Percentiles rank a stretch among this genome's conserved stretches.
Conservation (phyloP, 2,797 vertebrate genomes). For the Enteromius unitaeniatus region DNA sequence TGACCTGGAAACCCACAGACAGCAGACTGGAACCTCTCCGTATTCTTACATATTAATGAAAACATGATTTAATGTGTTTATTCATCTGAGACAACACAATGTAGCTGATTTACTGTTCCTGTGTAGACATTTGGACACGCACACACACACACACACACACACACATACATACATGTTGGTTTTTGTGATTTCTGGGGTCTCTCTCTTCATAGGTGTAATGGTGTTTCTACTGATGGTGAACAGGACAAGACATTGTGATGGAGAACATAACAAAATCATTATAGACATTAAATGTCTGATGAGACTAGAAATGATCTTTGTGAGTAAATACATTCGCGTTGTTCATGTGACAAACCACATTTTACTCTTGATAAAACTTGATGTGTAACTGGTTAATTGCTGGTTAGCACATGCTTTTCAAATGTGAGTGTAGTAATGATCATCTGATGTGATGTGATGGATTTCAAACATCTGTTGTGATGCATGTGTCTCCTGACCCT, state of each 20-base stretch:
- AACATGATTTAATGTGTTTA: slow-evolving; percentile 8
- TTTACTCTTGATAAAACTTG: not conserved
- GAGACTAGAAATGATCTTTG: not conserved
- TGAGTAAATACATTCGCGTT: not conserved
- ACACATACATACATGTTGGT: not conserved
- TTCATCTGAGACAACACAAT: not conserved
- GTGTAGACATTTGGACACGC: not conserved
- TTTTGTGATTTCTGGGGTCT: no score
- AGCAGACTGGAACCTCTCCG: not conserved
- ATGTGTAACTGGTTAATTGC: not conserved
- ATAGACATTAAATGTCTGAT: not conserved
- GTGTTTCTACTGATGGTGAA: no score
- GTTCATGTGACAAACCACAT: not conserved
- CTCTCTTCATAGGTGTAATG: no score
- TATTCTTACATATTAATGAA: slow-evolving; percentile 3
- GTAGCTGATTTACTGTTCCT: not conserved
- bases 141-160: not conserved
- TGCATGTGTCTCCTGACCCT: not conserved
- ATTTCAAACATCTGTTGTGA: not conserved
- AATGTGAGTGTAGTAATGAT: not conserved
- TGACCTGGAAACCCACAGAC: slow-evolving; percentile 2
- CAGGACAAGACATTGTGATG: not conserved
- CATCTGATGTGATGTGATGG: not conserved
- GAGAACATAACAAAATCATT: not conserved
- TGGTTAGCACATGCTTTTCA: not conserved